Evolutionary conservation across 2,113 vertebrate species (phyloP).

Genomic region (Prolemur simus): DNA sequence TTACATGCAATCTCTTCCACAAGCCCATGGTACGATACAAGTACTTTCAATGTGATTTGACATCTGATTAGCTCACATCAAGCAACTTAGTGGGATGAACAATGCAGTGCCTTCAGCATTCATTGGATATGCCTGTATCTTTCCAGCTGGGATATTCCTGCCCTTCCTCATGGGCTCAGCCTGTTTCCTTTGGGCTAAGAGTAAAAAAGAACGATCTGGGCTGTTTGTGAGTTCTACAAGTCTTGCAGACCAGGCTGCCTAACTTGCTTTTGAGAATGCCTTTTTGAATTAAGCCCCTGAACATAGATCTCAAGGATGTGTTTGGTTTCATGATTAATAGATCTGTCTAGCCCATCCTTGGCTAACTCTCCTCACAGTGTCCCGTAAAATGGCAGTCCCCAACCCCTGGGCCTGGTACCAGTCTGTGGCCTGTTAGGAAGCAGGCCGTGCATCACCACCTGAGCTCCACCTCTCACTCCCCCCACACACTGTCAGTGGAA

Average conservation of each 20-base stretch:
- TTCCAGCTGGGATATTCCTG: background rate
- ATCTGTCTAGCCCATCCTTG: background rate
- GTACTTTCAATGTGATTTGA: background rate
- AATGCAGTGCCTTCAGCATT: background rate
- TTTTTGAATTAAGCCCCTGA: background rate
- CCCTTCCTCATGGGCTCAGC: background rate
- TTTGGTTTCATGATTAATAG: background rate
- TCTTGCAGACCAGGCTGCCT: background rate
- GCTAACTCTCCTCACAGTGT: background rate
- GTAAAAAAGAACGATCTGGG: background rate
- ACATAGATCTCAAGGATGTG: background rate
- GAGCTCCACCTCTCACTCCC: no score
- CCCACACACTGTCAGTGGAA: no score
- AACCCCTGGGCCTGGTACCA: no score
- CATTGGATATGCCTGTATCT: background rate
- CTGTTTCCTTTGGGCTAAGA: background rate
- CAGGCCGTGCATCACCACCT: no score
- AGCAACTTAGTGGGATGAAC: background rate
- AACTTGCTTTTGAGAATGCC: background rate
- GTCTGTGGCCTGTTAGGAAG: no score
- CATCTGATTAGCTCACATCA: background rate
- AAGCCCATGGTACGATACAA: background rate
- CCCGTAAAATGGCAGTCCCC: no score
- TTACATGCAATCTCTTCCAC: constrained; percentile 40
- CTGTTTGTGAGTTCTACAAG: background rate